phyloP scores from a whole-genome alignment of 2,113 vertebrate species.

The Corvus cornix region DNA sequence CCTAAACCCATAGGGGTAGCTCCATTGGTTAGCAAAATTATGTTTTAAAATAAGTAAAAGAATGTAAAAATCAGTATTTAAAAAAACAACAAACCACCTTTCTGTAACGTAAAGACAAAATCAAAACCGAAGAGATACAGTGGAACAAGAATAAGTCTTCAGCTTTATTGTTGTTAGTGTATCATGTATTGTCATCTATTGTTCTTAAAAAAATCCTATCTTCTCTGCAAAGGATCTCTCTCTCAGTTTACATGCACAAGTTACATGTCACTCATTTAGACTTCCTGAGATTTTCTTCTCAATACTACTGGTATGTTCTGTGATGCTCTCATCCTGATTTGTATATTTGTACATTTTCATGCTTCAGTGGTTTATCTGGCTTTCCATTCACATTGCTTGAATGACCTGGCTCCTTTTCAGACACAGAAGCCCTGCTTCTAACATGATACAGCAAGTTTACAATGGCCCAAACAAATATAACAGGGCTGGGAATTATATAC shows the following conservation, averaged over 20 bases:
- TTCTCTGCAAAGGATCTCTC: neutral
- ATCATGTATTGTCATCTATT: neutral
- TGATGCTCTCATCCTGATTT: neutral
- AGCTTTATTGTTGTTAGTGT: neutral
- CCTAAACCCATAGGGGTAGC: neutral
- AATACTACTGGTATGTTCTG: neutral
- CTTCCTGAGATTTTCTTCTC: neutral
- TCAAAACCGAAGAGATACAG: neutral
- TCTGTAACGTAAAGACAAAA: neutral
- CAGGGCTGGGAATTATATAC: neutral
- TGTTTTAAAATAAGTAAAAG: neutral
- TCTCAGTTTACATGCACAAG: neutral
- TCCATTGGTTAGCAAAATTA: neutral
- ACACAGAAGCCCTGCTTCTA: neutral
- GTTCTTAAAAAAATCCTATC: neutral
- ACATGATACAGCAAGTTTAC: slow-evolving; percentile 3
- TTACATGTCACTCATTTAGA: neutral
- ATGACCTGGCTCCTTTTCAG: slow-evolving; percentile 8
- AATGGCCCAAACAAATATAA: neutral
- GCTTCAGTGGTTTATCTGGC: neutral
- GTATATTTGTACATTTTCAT: neutral
- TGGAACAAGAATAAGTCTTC: neutral
- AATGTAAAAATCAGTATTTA: neutral
- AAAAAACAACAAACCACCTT: neutral
- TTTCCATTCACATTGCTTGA: neutral